Conservation (phyloP, 2,888 invertebrate genomes). For the Phyto melanocephala region DNA sequence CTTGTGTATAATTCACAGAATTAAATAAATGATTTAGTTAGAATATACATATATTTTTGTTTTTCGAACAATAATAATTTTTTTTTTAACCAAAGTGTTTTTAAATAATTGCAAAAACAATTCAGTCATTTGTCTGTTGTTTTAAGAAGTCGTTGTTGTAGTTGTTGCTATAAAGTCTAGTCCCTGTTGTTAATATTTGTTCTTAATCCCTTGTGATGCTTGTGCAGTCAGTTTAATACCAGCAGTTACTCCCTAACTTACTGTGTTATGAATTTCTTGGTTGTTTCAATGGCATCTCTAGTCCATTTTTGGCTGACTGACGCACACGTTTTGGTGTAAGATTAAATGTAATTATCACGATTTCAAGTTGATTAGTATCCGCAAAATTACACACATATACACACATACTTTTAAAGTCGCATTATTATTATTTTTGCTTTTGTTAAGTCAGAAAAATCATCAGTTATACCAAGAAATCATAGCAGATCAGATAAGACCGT, state of each 20-base stretch:
- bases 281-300: constrained; percentile 6
- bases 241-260: no score
- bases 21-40: constrained; percentile 10
- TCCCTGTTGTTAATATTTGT: neutral
- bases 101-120: constrained; percentile 9
- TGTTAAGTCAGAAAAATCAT: neutral
- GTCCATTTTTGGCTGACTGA: neutral
- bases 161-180: neutral
- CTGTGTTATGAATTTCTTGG: constrained; percentile 24
- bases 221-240: constrained; percentile 5
- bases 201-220: constrained; percentile 1
- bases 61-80: neutral
- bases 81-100: neutral
- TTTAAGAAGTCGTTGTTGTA: neutral
- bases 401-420: neutral
- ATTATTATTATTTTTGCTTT: neutral
- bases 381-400: neutral
- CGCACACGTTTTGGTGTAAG: constrained; percentile 33
- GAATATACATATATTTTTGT: constrained; percentile 23
- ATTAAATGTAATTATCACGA: constrained; percentile 58
- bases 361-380: constrained; percentile 38
- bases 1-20: constrained; percentile 33
- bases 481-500: neutral
- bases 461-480: neutral
- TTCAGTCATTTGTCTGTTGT: constrained; percentile 4